Base-by-base conservation (phyloP, 1,140 invertebrate species). In the Aphelinus certus region DNA sequence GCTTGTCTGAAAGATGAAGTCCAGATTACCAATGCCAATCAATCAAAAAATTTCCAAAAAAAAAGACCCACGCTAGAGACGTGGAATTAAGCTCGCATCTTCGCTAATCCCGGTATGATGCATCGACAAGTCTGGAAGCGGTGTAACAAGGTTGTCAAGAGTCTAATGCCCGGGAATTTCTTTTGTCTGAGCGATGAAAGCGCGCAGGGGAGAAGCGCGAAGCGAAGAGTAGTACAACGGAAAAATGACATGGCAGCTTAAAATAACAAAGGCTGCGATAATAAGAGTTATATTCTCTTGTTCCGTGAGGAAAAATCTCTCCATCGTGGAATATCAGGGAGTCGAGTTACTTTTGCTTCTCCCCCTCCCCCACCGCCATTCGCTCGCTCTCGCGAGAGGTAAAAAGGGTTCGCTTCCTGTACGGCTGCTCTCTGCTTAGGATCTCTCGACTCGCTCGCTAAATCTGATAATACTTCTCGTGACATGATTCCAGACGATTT, bases 391-490 rank as follows among this genome's bases (percentile, higher is more conserved):
- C 26, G 26, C 26, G 26, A 26, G 26, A 26, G 26, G 26, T 26
- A 26, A 26, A 26, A 26, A 26, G 26, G 26, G 26, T 26, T 26
- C 26, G 26, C 26, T 26, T 26, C 26, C 26, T 26, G 26, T 26
- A 26, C 26, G 26, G 26, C 26, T 26, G 26, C 26, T 26, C 26
- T 26, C 43, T 67, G 55, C 48, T 73, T 58, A 73, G 6, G 46
- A 73, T 73, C 53, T 61, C 58, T 65, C 56, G 9, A 51, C n/a
- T 46, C 10, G 0, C 10, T 42, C 60, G 45, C 7, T 43, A 73
- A 78, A 76, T 78, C 70, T 61, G 69, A 76, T 70, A 76, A 73
- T 68, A 76, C 70, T 65, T 65, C 62, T 60, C 66, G 61, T 71
- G 70, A 53, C 60, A 57, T 65, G 56, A 76, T 75, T 73, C 64